Base-by-base conservation (phyloP, 2,797 vertebrate genomes). In the Pseudochirops corinnae region DNA sequence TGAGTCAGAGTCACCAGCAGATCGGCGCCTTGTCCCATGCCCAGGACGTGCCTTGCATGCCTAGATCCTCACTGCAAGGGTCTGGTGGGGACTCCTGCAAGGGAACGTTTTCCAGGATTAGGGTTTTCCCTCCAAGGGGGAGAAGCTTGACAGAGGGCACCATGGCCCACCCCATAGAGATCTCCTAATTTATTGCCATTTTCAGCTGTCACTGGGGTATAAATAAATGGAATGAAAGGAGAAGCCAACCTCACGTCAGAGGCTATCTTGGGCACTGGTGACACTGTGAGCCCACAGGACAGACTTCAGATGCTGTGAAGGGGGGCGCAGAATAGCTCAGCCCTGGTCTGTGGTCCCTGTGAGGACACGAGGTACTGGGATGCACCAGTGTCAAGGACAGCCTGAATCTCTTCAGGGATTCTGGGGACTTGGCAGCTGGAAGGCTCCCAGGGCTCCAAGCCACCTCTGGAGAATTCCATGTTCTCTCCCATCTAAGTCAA, bases 151-250 rank as follows among this genome's bases (percentile, higher is more conserved):
- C n/a, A 26, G 67, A 55, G 39, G 67, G 5, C 74, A 3, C 29
- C 4, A 9, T 18, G 11, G 16, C 95, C 55, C 57, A 16, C 33
- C 33, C 62, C 16, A 55, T 39, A 28, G 90, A 58, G 56, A 55
- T 33, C 91, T 21, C 52, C n/a, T 7, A 39, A 29, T 96, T 91
- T 91, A 91, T 14, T n/a, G 39, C 87, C 56, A 29, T 62, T 56
- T 16, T 94, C 97, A 96, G 96, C 96, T 97, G 96, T 94, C 82
- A 13, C 93, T 58, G 33, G 55, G 50, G 57, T 92, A 94, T 90
- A 96, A 97, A 96, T 93, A 96, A 93, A 92, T 56, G 92, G 93
- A 55, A 92, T 52, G 62, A 55, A 93, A 56, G 53, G 56, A 91
- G 62, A 67, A 82, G 95, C 91, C 26, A 3, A 12, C 93, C 26